Conservation (phyloP, 2,113 vertebrate genomes). For the Sinocyclocheilus grahami region DNA sequence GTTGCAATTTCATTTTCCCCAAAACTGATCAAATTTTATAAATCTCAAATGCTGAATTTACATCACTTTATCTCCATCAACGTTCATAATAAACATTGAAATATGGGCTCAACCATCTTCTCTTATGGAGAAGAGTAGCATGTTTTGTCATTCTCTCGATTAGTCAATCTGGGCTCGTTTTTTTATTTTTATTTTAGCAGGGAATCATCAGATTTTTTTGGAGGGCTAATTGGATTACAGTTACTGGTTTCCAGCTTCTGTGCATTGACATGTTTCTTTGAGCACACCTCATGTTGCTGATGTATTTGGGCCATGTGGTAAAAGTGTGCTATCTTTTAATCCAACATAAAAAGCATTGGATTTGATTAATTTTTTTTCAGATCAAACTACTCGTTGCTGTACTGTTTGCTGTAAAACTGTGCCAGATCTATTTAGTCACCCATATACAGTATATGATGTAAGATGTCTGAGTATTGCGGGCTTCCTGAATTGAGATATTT, state of each 20-base stretch:
- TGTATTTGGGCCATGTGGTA: constrained; percentile 15
- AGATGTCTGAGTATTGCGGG: not conserved
- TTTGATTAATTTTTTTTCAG: not conserved
- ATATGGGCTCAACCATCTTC: not conserved
- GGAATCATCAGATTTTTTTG: constrained; percentile 16
- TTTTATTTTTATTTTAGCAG: not conserved
- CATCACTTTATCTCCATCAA: constrained; percentile 5
- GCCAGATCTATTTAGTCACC: constrained; percentile 5
- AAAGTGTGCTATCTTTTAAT: constrained; percentile 28
- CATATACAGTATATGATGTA: not conserved
- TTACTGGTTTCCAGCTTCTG: not conserved
- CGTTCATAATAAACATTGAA: constrained; percentile 22
- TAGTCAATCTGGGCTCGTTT: not conserved
- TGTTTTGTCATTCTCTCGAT: constrained; percentile 3
- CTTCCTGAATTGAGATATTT: not conserved
- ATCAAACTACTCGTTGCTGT: constrained; percentile 1
- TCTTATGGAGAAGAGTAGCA: not conserved
- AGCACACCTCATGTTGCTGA: constrained; percentile 17
- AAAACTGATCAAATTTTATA: not conserved
- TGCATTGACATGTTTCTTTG: constrained; percentile 1
- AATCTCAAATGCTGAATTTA: not conserved
- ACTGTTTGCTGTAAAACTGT: constrained; percentile 25
- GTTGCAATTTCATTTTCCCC: not conserved
- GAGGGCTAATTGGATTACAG: not conserved
- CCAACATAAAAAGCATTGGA: not conserved